These are phyloP conservation scores for Hylyphantes graminicola DNA, from an alignment of 1,140 invertebrate genomes.

Conservation along the genomic window DNA sequence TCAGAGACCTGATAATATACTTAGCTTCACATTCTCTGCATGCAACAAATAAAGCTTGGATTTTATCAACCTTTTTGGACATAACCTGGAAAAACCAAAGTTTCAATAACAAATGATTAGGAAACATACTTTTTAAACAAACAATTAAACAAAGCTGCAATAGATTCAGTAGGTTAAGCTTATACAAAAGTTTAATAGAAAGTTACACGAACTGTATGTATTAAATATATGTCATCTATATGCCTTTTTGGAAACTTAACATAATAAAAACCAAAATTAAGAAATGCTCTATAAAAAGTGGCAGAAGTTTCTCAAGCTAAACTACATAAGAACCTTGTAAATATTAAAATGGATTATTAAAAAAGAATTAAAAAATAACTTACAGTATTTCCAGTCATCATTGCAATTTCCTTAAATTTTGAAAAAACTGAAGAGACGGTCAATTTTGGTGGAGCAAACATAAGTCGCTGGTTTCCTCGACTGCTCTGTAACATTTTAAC, in stretches of 20 bases:
- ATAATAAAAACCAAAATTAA: too few relatives aligned
- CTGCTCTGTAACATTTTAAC: constrained; percentile 72
- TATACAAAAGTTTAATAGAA: too few relatives aligned
- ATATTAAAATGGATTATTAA: too few relatives aligned
- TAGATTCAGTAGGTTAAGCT: too few relatives aligned
- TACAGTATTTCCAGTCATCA: constrained; percentile 83
- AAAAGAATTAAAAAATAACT: constrained; percentile 64
- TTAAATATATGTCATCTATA: too few relatives aligned
- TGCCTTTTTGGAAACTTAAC: too few relatives aligned
- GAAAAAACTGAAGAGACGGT: constrained; percentile 79
- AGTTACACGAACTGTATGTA: too few relatives aligned
- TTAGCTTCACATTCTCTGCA: constrained; percentile 91
- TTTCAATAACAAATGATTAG: background rate
- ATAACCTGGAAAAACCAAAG: constrained; percentile 73
- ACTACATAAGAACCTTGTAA: too few relatives aligned
- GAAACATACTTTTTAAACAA: background rate
- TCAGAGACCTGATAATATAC: constrained; percentile 90
- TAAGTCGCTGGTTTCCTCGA: constrained; percentile 86
- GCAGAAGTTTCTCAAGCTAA: too few relatives aligned
- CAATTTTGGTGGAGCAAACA: constrained; percentile 76
- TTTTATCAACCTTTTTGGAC: constrained; percentile 90
- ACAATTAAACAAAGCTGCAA: background rate
- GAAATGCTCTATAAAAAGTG: too few relatives aligned
- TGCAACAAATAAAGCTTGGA: constrained; percentile 91
- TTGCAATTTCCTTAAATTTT: constrained; percentile 90